These are phyloP conservation scores for Ips nitidus DNA, from an alignment of 1,140 invertebrate genomes.

Conservation along the genomic window DNA sequence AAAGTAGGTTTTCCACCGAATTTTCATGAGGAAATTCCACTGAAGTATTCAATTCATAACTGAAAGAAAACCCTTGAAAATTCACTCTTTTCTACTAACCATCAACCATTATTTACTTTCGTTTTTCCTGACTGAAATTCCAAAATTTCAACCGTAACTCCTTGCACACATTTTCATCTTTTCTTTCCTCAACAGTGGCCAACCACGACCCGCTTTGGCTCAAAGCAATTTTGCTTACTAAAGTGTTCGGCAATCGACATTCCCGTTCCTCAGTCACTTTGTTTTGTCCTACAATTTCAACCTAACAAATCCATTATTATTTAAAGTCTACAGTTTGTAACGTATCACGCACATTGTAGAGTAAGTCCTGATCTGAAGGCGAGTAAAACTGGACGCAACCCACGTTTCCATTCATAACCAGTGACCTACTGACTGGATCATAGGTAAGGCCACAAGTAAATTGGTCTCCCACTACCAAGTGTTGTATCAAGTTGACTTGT, in stretches of 20 bases:
- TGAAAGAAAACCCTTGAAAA: constrained; percentile 48
- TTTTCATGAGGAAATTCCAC: constrained; percentile 72
- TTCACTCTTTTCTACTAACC: not conserved
- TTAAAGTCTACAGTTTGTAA: not conserved
- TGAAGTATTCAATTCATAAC: constrained; percentile 71
- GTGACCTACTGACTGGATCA: constrained; percentile 66
- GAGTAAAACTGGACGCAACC: constrained; percentile 84
- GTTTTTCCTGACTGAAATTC: constrained; percentile 63
- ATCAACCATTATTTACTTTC: constrained; percentile 59
- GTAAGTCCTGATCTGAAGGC: constrained; percentile 63
- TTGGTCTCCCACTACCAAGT: constrained; percentile 63
- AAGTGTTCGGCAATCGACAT: constrained; percentile 64
- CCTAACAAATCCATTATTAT: constrained; percentile 54
- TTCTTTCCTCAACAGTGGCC: constrained; percentile 72
- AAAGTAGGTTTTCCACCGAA: constrained; percentile 61
- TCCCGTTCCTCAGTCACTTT: constrained; percentile 65
- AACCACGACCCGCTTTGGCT: constrained; percentile 73
- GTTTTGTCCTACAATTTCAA: constrained; percentile 77
- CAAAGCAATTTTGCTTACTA: constrained; percentile 69
- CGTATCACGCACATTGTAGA: constrained; percentile 72
- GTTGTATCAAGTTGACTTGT: constrained; percentile 64
- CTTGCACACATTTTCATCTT: constrained; percentile 57
- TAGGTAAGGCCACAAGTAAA: constrained; percentile 66
- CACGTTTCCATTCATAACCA: constrained; percentile 75
- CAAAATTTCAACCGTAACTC: constrained; percentile 82